Evolutionary conservation across 2,888 invertebrate species (phyloP), one percentile per base, ranked within the genome.

Genomic region (Argyresthia albistria): DNA sequence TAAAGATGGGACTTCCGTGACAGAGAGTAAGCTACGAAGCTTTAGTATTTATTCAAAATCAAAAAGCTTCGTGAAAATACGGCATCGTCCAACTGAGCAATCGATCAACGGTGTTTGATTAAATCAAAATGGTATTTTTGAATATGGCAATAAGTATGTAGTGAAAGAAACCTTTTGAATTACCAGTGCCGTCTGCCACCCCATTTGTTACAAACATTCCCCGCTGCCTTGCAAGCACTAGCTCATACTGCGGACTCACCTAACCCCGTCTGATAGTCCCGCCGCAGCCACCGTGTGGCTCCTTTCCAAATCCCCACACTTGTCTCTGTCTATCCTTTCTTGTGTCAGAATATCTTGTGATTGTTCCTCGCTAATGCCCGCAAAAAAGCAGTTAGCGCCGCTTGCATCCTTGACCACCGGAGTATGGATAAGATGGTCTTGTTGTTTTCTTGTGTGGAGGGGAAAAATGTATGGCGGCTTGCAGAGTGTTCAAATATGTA

Each of bases 271-370:
- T 50, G 50, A 50, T 50, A 42, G 50, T 50, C 50, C 50, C 48
- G 35, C 16, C 37, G 49, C 49, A 37, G 37, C 49, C 49, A 35
- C 58, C 51, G 65, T 65, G 65, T 66, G 66, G 66, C 66, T 52
- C 43, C 51, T 51, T 49, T 65, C 66, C 66, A 66, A 66, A 57
- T 57, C 54, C 62, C 59, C 57, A 63, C 62, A 65, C 65, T 61
- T 59, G 57, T 65, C 65, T 64, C 62, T 60, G 63, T 60, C 62
- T 43, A 37, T 43, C 35, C 50, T 43, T 50, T 50, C 35, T 37
- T 50, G 36, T 49, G 50, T 50, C 50, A 37, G 48, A 48, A 48
- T 48, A 48, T 48, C 48, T 48, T 37, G 36, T 12, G 36, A 15
- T 35, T 15, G 9, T 6, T 36, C 37, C 4, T 9, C 36, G 14